Evolutionary conservation across 2,888 invertebrate species (phyloP).

Genomic region (Lasioglossum villosulum): DNA sequence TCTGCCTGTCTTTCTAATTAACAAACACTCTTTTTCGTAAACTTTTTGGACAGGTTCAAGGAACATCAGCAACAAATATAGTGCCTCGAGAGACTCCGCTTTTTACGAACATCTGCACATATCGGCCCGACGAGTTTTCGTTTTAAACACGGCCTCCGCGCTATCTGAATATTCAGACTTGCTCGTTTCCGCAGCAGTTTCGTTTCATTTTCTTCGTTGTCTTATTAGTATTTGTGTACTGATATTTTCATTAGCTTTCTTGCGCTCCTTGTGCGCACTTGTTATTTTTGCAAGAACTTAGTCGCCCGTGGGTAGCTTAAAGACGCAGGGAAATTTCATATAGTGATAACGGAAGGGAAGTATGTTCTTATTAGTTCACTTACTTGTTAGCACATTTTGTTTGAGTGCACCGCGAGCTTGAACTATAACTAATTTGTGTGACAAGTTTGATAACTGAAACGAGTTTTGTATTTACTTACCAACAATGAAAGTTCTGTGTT

Average conservation of each 20-base stretch:
- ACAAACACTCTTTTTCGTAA: background rate
- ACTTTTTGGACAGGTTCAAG: background rate
- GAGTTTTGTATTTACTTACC: background rate
- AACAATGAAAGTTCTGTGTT: background rate
- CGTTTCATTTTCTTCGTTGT: background rate
- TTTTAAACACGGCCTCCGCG: background rate
- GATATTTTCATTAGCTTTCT: conserved; percentile 1
- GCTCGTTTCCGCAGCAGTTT: background rate
- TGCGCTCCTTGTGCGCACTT: background rate
- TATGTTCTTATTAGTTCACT: background rate
- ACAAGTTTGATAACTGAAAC: background rate
- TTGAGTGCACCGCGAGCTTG: background rate
- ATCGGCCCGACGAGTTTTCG: background rate
- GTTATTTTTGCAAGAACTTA: background rate
- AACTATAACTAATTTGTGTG: background rate
- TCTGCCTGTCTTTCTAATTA: background rate
- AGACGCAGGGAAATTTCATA: background rate
- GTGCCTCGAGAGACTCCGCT: background rate
- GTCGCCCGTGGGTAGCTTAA: background rate
- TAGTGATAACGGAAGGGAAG: background rate
- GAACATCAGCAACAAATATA: background rate
- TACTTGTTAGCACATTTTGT: background rate
- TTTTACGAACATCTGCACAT: background rate
- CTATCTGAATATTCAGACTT: conserved; percentile 9
- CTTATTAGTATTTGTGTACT: background rate